Base-by-base conservation (phyloP, 2,888 invertebrate genomes). In the Tortricodes alternella region DNA sequence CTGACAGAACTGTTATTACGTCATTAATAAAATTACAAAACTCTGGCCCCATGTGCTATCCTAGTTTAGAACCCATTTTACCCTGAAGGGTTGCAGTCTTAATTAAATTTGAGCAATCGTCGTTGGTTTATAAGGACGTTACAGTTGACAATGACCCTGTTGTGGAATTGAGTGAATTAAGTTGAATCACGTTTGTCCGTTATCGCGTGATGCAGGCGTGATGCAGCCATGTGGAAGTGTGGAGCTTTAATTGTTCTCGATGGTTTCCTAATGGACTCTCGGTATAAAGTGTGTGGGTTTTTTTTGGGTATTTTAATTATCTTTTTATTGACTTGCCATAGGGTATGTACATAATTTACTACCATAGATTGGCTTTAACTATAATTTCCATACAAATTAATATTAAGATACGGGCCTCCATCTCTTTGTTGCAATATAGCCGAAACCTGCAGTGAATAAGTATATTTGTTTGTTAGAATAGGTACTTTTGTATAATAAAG, bases 11-110 rank as follows among this genome's bases (percentile, higher is more conserved):
- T 83, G 90, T 90, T 90, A 90, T 90, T 90, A 89, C 89, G 79
- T 90, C 90, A 90, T 90, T 90, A 90, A 90, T 90, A 90, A 90
- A 89, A 90, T 90, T 90, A 89, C 89, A 90, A 90, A 89, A 90
- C 83, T 89, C 77, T 67, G 73, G 70, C 80, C 83, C 85, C 88
- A 87, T 88, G 85, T 87, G 88, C 74, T 67, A 69, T 74, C 73
- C 74, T 76, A 84, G 73, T 86, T 86, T 84, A 83, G 77, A 79
- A 74, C 73, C 80, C 78, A 74, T 80, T 83, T 61, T 64, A 66
- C 63, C 68, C 72, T 66, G 65, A 61, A 65, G 74, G 73, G 71
- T 75, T 66, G 38, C 35, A 15, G 71, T 71, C 74, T 81, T 89
- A 87, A 90, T 90, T 89, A 89, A 89, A 88, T 89, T 89, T 83